Base-by-base conservation (phyloP, 2,797 vertebrate species). In the Nannoperca obscura region DNA sequence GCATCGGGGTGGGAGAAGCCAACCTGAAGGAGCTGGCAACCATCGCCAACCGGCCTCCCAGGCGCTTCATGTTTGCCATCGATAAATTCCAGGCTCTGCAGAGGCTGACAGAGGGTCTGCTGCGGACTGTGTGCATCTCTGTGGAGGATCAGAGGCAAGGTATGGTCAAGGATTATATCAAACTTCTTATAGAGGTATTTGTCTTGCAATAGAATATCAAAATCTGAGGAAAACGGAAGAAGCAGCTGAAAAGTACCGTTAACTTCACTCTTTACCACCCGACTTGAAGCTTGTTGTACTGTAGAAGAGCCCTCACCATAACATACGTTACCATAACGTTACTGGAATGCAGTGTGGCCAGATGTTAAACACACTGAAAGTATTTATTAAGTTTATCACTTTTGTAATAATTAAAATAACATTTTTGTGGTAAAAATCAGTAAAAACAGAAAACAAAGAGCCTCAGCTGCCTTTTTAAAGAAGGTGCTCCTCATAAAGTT, bases 31-130 rank as follows among this genome's bases (percentile, higher is more conserved):
- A 95, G 71, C 77, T 97, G 3, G 46, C 87, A 64, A 67, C 86
- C 69, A 95, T 96, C 19, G 95, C 95, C 77, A 97, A 92, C 78
- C 91, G 76, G 20, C 96, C 96, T 5, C 36, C 85, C 8, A 65
- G 93, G 0, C 95, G 91, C 57, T 97, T 95, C 84, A 64, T 95
- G 53, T 85, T 92, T 54, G 86, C 55, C 13, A 89, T 92, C 0
- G 78, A 89, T 3, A 94, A 47, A 82, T 97, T 92, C 75, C 87
- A 93, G 82, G 90, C 83, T 32, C 91, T 96, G 59, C 80, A 92
- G 73, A 84, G 49, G 36, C 69, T 95, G 70, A 91, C 83, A 0
- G 76, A 71, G 1, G 53, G 42, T 4, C 83, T 96, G 67, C 89
- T 96, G 76, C 40, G 91, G 60, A 94, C 86, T 0, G 86, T 97